phyloP scores from a whole-genome alignment of 1,140 invertebrate genomes.

The Ladona fulva region DNA sequence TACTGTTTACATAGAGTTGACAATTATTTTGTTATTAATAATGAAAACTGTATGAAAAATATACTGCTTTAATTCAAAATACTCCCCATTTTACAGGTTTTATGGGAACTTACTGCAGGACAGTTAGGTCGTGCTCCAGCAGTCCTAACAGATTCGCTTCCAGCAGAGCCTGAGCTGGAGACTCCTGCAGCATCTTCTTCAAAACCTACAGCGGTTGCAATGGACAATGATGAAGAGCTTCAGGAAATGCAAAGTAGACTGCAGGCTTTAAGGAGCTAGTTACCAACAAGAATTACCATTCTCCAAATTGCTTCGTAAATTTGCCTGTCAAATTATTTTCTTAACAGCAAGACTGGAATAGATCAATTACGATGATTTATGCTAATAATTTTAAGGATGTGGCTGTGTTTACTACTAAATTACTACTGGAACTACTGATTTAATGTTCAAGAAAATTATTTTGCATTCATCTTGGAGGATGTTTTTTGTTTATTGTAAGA shows the following conservation, averaged over 20 bases:
- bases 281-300: not conserved
- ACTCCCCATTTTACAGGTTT: constrained; percentile 54
- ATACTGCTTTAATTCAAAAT: not conserved
- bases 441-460: not conserved
- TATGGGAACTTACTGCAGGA: constrained; percentile 92
- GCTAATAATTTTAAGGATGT: not conserved
- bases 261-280: constrained; percentile 72
- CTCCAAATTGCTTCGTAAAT: not conserved
- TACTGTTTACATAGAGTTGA: too few species aligned
- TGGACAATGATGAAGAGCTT: constrained; percentile 63
- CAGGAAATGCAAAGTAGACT: constrained; percentile 78
- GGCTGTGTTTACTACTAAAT: not conserved
- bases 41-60: too few species aligned
- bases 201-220: constrained; percentile 34
- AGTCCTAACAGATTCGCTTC: constrained; percentile 39
- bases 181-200: constrained; percentile 40
- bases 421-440: not conserved
- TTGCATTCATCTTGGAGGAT: not conserved
- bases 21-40: too few species aligned
- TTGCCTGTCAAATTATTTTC: not conserved
- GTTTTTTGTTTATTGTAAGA: too few species aligned
- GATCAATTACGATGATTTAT: not conserved
- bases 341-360: not conserved
- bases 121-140: constrained; percentile 82
- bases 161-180: constrained; percentile 39